Conservation (phyloP, 1,140 invertebrate species). For the Vanessa tameamea region DNA sequence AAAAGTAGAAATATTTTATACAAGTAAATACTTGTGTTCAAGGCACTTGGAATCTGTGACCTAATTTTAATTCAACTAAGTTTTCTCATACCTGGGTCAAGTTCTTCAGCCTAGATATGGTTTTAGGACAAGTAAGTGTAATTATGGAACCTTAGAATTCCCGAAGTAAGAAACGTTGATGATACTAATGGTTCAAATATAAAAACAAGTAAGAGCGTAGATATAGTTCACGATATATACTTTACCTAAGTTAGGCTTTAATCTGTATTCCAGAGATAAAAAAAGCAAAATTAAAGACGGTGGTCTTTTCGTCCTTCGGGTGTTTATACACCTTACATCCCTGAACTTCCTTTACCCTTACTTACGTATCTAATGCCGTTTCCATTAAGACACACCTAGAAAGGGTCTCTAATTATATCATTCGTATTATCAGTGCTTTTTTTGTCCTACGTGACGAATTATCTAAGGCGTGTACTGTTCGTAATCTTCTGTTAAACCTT, state of each 20-base stretch:
- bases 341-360: not conserved
- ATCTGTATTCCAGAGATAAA: not conserved
- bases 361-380: not conserved
- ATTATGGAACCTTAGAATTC: not conserved
- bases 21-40: not conserved
- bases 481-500: slow-evolving; percentile 10
- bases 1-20: not conserved
- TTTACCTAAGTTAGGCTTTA: not conserved
- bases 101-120: slow-evolving; percentile 2
- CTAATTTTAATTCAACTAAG: slow-evolving; percentile 7
- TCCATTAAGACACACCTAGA: slow-evolving; percentile 3
- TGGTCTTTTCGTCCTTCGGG: not conserved
- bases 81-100: slow-evolving; percentile 1
- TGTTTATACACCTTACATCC: slow-evolving; percentile 4
- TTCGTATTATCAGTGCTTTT: slow-evolving; percentile 3
- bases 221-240: too few species aligned
- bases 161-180: not conserved
- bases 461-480: not conserved
- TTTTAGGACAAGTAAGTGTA: not conserved
- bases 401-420: slow-evolving; percentile 13
- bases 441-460: slow-evolving; percentile 6
- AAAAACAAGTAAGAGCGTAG: too few species aligned
- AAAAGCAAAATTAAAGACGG: not conserved
- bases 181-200: too few species aligned
- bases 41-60: slow-evolving; percentile 5